These are phyloP conservation scores for Danio albolineatus DNA, from an alignment of 2,797 vertebrate genomes.

Conservation along the genomic window DNA sequence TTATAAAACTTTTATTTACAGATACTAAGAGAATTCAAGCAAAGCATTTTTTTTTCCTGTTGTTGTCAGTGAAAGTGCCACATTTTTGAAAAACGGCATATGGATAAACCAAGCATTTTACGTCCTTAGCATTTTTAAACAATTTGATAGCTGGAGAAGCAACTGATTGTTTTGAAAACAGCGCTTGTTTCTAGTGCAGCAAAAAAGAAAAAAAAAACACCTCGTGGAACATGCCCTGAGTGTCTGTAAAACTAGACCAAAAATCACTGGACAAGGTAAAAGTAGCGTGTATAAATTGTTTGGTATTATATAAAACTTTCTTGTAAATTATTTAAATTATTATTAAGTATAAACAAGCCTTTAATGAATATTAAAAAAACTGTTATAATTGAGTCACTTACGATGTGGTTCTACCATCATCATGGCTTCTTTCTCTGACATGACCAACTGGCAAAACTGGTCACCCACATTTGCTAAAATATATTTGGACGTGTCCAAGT, in stretches of 20 bases:
- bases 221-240: too few relatives aligned
- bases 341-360: neutral
- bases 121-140: too few relatives aligned
- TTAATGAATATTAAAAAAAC: neutral
- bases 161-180: too few relatives aligned
- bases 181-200: too few relatives aligned
- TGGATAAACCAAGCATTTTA: too few relatives aligned
- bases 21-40: neutral
- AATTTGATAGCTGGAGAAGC: too few relatives aligned
- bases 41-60: too few relatives aligned
- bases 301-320: neutral
- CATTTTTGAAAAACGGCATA: too few relatives aligned
- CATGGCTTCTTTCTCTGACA: constrained; percentile 99
- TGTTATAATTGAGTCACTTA: constrained; percentile 74
- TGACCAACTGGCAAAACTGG: constrained; percentile 98
- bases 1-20: too few relatives aligned
- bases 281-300: too few relatives aligned
- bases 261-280: neutral
- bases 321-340: neutral
- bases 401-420: constrained; percentile 99
- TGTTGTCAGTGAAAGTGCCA: too few relatives aligned
- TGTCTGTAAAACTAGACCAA: neutral
- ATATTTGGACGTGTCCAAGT: constrained; percentile 98
- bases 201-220: too few relatives aligned
- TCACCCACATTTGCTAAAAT: constrained; percentile 98